Base-by-base conservation (phyloP, 1,140 invertebrate genomes). In the Diprion similis region DNA sequence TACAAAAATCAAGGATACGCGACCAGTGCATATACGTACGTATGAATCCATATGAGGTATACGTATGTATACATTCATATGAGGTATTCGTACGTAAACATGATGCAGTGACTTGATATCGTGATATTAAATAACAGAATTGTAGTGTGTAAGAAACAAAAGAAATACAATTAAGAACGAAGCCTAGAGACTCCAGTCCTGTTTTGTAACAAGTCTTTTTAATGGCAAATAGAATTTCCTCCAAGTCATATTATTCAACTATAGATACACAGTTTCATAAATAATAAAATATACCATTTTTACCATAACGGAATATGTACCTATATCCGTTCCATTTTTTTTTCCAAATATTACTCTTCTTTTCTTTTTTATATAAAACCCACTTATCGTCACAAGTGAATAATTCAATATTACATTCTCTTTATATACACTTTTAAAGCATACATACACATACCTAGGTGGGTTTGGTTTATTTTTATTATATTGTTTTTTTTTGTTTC, bases 211-310 rank as follows among this genome's bases (percentile, higher is more conserved):
- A 37, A 37, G 71, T 82, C 73, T 77, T 78, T 76, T 76, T 68
- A 76, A 81, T 81, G 77, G 79, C 78, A 80, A 37, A 82, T 82
- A 75, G 45, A 80, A 78, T 76, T 37, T 37, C 69, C 81, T 77
- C 75, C 71, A 76, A 81, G 70, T 81, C 19, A 73, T 73, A 71
- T 37, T 37, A 76, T 73, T 66, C 75, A 76, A 82, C 78, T 76
- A 76, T 80, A 79, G 78, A 78, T 71, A 18, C 79, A 77, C 24
- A 37, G 24, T 78, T 80, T 78, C 75, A 82, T 82, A 82, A 82
- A 81, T 82, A 80, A 81, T 78, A 77, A 81, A 82, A 81, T 81
- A 81, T 77, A 78, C 76, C 73, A 74, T 74, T 78, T 81, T 76
- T 71, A 78, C 76, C 77, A 75, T 79, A 80, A 82, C 75, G 81